A percentile compares a stretch with the other conserved stretches of the same genome.
Evolutionary conservation across 2,888 invertebrate genomes (phyloP).

Genomic region (Troides helena): DNA sequence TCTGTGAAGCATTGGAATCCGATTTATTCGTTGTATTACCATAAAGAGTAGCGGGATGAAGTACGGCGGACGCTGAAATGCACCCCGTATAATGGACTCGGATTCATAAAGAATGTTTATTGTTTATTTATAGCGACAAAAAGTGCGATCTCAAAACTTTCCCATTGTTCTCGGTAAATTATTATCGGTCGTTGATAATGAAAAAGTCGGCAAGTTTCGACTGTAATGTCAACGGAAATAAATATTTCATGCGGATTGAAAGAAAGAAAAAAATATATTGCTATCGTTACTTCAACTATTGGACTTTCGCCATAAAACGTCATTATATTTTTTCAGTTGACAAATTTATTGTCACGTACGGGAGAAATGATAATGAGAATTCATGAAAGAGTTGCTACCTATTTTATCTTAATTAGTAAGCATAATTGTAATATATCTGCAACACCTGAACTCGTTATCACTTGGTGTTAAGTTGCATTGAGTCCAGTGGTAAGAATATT

Average conservation of each 20-base stretch:
- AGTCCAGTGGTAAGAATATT: too few relatives aligned
- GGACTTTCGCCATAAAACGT: slow-evolving; percentile 12
- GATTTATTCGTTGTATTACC: slow-evolving; percentile 53
- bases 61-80: slow-evolving; percentile 14
- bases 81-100: slow-evolving; percentile 22
- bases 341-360: too few relatives aligned
- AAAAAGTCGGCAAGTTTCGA: slow-evolving; percentile 19
- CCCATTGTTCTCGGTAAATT: slow-evolving; percentile 5
- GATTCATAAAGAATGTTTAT: slow-evolving; percentile 22
- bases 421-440: too few relatives aligned
- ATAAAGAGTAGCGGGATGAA: slow-evolving; percentile 23
- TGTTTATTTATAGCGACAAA: slow-evolving; percentile 9
- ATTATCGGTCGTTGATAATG: slow-evolving; percentile 14
- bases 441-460: too few relatives aligned
- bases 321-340: neutral
- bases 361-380: too few relatives aligned
- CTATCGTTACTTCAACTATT: slow-evolving; percentile 15
- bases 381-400: too few relatives aligned
- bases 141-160: slow-evolving; percentile 19
- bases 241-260: slow-evolving; percentile 1
- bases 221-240: slow-evolving; percentile 9
- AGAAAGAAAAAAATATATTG: neutral
- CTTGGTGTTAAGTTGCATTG: too few relatives aligned
- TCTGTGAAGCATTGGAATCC: slow-evolving; percentile 50
- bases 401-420: too few relatives aligned